A percentile compares a stretch with the other conserved stretches of the same genome.
Evolutionary conservation across 2,113 vertebrate species (phyloP).

Genomic region (Eolophus roseicapilla): DNA sequence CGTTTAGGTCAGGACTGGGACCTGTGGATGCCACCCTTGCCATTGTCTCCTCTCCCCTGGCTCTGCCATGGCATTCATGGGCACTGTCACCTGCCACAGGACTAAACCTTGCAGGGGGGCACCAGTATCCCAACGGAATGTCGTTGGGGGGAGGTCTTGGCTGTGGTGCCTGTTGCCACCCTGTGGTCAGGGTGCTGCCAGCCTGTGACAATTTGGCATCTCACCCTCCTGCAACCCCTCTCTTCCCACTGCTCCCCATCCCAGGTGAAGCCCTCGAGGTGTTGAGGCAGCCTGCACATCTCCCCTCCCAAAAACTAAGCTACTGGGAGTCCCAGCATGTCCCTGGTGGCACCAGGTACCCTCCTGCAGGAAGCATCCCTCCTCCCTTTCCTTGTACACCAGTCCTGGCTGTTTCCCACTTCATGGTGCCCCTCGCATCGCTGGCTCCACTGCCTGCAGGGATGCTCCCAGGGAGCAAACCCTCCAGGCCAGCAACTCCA

Average conservation of each 20-base stretch:
- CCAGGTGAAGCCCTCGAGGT: neutral
- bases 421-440: rapidly evolving
- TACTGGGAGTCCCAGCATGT: neutral
- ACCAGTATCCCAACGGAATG: rapidly evolving
- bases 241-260: neutral
- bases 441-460: neutral
- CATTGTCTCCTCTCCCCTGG: rapidly evolving
- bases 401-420: neutral
- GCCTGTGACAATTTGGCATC: neutral
- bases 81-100: neutral
- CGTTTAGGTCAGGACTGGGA: neutral
- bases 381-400: neutral
- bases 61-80: rapidly evolving
- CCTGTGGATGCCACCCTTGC: neutral
- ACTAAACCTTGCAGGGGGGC: neutral
- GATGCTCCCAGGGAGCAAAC: neutral
- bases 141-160: neutral
- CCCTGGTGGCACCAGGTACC: neutral
- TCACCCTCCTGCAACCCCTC: rapidly evolving
- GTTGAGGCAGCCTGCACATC: neutral
- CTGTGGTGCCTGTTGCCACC: neutral
- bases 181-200: neutral
- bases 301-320: neutral
- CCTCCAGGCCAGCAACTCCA: neutral
- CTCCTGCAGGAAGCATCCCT: neutral